These are phyloP conservation scores for Drosophila subpulchrella DNA, from an alignment of 1,140 invertebrate species.

Conservation along the genomic window DNA sequence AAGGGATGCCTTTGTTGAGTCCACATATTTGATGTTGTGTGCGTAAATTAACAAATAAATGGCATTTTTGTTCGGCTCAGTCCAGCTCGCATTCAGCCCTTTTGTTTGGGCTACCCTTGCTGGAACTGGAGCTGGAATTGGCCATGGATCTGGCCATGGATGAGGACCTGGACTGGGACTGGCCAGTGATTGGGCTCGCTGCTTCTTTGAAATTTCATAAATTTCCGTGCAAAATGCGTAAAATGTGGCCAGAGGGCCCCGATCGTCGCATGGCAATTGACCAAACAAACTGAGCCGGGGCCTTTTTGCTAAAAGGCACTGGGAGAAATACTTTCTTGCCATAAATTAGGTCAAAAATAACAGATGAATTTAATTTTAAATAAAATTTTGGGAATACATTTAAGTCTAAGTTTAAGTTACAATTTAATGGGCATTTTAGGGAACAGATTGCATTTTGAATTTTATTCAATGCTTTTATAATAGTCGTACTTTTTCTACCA, in stretches of 20 bases:
- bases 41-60: conserved; percentile 83
- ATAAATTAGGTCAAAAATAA: neutral
- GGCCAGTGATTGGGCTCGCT: conserved; percentile 56
- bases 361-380: too few species aligned
- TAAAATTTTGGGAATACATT: too few species aligned
- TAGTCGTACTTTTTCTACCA: too few species aligned
- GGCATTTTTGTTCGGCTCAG: conserved; percentile 60
- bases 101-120: conserved; percentile 38
- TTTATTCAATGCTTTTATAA: too few species aligned
- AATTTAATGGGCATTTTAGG: too few species aligned
- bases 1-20: conserved; percentile 55
- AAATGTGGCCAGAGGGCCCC: conserved; percentile 54
- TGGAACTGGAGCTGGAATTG: conserved; percentile 6
- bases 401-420: too few species aligned
- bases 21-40: conserved; percentile 77
- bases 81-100: conserved; percentile 12
- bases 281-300: conserved; percentile 18
- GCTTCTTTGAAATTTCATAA: conserved; percentile 76
- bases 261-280: conserved; percentile 27
- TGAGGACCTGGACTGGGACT: neutral
- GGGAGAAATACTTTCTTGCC: neutral
- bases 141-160: conserved; percentile 2
- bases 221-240: conserved; percentile 71
- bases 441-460: too few species aligned
- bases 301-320: neutral